These are phyloP conservation scores for Enteromius radiatus DNA, from an alignment of 2,797 vertebrate species.

Conservation along the genomic window DNA sequence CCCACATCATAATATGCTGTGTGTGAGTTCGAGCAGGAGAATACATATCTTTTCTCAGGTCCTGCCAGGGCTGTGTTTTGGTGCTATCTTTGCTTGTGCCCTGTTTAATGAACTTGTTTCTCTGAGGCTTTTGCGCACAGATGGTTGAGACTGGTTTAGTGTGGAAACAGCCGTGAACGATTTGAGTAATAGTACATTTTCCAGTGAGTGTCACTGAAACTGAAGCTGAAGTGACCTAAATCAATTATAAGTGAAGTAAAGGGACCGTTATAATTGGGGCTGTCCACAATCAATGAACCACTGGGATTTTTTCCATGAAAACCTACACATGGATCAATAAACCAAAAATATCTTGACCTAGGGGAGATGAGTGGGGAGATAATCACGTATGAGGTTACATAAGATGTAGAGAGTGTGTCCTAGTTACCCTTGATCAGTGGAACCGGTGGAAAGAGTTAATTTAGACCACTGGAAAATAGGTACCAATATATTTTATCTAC, in stretches of 20 bases:
- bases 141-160: not conserved
- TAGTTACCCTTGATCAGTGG: slow-evolving; percentile 21
- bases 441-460: slow-evolving; percentile 6
- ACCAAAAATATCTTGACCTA: slow-evolving; percentile 60
- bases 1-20: slow-evolving; percentile 12
- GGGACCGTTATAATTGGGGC: not conserved
- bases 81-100: not conserved
- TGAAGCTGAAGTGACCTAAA: slow-evolving; percentile 13
- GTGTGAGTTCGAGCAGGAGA: not conserved
- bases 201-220: not conserved
- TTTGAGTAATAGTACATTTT: not conserved
- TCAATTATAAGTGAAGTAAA: slow-evolving; percentile 24
- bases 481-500: not conserved
- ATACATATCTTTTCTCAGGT: not conserved
- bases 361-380: slow-evolving; percentile 50
- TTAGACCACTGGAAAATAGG: not conserved
- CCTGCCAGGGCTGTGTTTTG: not conserved
- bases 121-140: not conserved
- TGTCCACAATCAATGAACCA: slow-evolving; percentile 40
- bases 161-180: not conserved
- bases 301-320: slow-evolving; percentile 45
- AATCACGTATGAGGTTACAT: slow-evolving; percentile 46
- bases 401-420: slow-evolving; percentile 33
- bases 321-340: slow-evolving; percentile 49
- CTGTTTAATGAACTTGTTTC: not conserved